Evolutionary conservation across 2,888 invertebrate species (phyloP).

Genomic region (Tyria jacobaeae): DNA sequence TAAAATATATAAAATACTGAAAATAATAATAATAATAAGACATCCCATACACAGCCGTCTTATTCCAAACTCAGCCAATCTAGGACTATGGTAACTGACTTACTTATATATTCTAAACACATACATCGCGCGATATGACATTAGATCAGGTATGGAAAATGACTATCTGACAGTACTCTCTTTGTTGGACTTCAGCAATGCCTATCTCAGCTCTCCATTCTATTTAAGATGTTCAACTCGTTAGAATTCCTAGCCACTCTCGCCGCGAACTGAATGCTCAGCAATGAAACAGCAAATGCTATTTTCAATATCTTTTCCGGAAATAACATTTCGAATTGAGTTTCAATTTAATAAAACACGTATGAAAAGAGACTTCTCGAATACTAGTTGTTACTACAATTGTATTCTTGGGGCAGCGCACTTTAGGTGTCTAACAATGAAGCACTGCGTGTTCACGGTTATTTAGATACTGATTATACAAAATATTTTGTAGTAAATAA

Average conservation of each 20-base stretch:
- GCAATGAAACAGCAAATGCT: constrained; percentile 49
- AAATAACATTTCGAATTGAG: constrained; percentile 44
- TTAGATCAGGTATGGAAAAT: too few species aligned
- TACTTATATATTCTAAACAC: too few species aligned
- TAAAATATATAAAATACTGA: too few species aligned
- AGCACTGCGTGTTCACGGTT: constrained; percentile 21
- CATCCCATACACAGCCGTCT: too few species aligned
- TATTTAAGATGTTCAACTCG: constrained; percentile 37
- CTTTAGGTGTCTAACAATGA: constrained; percentile 19
- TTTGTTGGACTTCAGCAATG: not conserved
- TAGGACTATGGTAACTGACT: too few species aligned
- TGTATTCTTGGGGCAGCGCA: constrained; percentile 25
- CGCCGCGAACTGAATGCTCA: constrained; percentile 39
- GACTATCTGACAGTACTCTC: too few species aligned
- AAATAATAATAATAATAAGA: too few species aligned
- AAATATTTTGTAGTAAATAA: not conserved
- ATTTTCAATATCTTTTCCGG: constrained; percentile 48
- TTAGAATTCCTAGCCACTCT: constrained; percentile 31
- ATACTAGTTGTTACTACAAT: constrained; percentile 36
- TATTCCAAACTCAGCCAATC: too few species aligned
- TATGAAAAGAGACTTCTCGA: constrained; percentile 27
- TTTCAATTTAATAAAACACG: constrained; percentile 53
- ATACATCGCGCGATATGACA: too few species aligned
- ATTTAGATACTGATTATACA: constrained; percentile 19
- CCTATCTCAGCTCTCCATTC: constrained; percentile 9